Conservation (phyloP, 2,113 vertebrate genomes). For the Sinocyclocheilus anshuiensis region DNA sequence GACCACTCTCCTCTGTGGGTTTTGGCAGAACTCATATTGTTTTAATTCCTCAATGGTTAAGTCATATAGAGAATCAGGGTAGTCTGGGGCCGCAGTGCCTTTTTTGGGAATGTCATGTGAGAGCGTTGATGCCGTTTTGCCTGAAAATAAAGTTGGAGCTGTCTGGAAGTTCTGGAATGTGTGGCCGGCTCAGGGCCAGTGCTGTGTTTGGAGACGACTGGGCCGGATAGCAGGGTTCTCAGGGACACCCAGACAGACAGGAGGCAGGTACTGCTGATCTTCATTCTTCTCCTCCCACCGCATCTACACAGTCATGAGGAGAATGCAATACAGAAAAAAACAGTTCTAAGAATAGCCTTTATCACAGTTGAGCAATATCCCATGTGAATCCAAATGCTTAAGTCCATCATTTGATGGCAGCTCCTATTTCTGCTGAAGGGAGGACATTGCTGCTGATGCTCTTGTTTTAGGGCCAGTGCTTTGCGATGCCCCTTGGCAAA, state of each 20-base stretch:
- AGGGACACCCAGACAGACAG: conserved; percentile 67
- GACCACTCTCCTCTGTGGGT: conserved; percentile 50
- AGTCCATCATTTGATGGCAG: conserved; percentile 33
- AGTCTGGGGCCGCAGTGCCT: conserved; percentile 89
- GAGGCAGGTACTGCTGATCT: conserved; percentile 62
- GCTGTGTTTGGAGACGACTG: conserved; percentile 81
- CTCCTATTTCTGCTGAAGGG: conserved; percentile 31
- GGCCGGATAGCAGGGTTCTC: conserved; percentile 71
- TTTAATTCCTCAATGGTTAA: conserved; percentile 96
- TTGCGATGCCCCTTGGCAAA: conserved; percentile 39
- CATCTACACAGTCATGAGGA: conserved; percentile 13
- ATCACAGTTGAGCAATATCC: conserved; percentile 6
- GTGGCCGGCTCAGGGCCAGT: conserved; percentile 80
- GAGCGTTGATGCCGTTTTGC: conserved; percentile 87
- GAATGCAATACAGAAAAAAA: not conserved
- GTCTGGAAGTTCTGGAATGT: conserved; percentile 90
- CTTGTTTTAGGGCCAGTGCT: conserved; percentile 15
- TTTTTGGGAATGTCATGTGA: conserved; percentile 99
- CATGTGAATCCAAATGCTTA: not conserved
- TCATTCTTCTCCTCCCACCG: conserved; percentile 50
- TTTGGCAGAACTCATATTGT: conserved; percentile 84
- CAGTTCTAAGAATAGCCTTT: conserved; percentile 12
- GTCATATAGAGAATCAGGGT: conserved; percentile 94
- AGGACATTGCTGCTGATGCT: conserved; percentile 39
- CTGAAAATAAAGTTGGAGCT: conserved; percentile 84